A percentile compares a stretch with the other conserved stretches of the same genome.
Evolutionary conservation across 1,140 invertebrate genomes (phyloP).

Genomic region (Rhynchophorus ferrugineus): DNA sequence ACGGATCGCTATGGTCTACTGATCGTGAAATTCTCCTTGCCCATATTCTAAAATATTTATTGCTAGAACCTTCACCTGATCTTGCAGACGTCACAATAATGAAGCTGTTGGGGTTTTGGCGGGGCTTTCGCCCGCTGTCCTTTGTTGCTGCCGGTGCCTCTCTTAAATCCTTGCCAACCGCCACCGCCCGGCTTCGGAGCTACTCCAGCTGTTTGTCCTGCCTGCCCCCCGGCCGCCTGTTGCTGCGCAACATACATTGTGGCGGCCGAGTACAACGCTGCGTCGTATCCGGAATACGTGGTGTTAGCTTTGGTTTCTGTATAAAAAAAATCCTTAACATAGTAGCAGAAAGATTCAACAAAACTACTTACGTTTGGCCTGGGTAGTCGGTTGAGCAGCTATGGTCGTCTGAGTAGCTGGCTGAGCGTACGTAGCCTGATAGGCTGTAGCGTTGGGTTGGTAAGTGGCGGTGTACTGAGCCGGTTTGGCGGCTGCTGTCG

Average conservation of each 20-base stretch:
- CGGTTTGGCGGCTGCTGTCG: constrained; percentile 38
- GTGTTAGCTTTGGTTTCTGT: constrained; percentile 51
- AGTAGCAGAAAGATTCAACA: not conserved
- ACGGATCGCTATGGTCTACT: not conserved
- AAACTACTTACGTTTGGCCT: constrained; percentile 40
- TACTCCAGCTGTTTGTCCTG: constrained; percentile 46
- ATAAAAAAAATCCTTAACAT: constrained; percentile 9
- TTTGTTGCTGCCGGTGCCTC: constrained; percentile 55
- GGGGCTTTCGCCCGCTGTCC: constrained; percentile 66
- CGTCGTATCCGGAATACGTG: constrained; percentile 77
- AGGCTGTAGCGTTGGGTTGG: constrained; percentile 39
- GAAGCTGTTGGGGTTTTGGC: constrained; percentile 83
- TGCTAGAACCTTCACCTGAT: constrained; percentile 61
- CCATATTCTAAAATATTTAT: not conserved
- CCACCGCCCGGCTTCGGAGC: constrained; percentile 48
- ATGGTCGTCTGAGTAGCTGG: constrained; percentile 40
- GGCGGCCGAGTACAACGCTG: constrained; percentile 86
- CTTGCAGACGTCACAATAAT: constrained; percentile 96
- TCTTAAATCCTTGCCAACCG: constrained; percentile 69
- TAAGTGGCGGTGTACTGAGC: constrained; percentile 42
- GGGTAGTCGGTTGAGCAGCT: constrained; percentile 41
- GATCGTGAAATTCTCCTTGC: not conserved
- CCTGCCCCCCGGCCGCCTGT: constrained; percentile 42
- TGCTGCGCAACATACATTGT: constrained; percentile 83
- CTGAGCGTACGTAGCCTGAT: constrained; percentile 40